These are phyloP conservation scores for Tricholauxania praeusta DNA, from an alignment of 2,888 invertebrate genomes.

Conservation along the genomic window DNA sequence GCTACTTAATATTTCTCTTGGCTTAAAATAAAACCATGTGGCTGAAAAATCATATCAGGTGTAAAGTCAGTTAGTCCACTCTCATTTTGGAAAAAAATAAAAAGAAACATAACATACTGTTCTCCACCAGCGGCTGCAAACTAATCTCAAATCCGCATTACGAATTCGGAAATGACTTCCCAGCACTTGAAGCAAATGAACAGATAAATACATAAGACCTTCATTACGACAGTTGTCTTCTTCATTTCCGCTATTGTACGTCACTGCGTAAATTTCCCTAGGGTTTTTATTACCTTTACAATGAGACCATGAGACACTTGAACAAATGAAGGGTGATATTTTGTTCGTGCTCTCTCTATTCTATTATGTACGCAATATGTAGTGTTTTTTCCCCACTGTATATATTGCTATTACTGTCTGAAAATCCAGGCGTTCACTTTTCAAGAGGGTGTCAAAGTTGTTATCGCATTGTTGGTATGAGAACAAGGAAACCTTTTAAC, in stretches of 20 bases:
- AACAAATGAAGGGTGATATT: not conserved
- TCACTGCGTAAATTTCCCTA: slow-evolving; percentile 50
- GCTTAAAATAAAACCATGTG: too few species aligned
- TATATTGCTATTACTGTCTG: slow-evolving; percentile 2
- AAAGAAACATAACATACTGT: not conserved
- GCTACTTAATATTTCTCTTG: too few species aligned
- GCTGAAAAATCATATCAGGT: too few species aligned
- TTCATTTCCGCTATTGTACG: slow-evolving; percentile 31
- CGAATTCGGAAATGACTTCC: slow-evolving; percentile 27
- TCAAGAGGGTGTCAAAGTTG: slow-evolving; percentile 45
- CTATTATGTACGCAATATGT: not conserved
- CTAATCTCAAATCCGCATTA: too few species aligned
- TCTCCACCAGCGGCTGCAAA: too few species aligned
- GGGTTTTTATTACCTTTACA: slow-evolving; percentile 34
- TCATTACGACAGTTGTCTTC: slow-evolving; percentile 58
- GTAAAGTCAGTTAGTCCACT: not conserved
- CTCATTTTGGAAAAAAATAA: not conserved
- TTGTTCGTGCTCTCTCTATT: not conserved
- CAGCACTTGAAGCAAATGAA: slow-evolving; percentile 46
- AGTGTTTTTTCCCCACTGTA: not conserved
- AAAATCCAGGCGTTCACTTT: slow-evolving; percentile 19
- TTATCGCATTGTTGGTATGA: slow-evolving; percentile 15
- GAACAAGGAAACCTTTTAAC: slow-evolving; percentile 26
- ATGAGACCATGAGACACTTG: slow-evolving; percentile 1
- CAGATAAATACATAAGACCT: slow-evolving; percentile 52